A percentile compares a stretch with the other conserved stretches of the same genome.
Evolutionary conservation across 1,140 invertebrate species (phyloP).

Genomic region (Diachasmimorpha longicaudata): DNA sequence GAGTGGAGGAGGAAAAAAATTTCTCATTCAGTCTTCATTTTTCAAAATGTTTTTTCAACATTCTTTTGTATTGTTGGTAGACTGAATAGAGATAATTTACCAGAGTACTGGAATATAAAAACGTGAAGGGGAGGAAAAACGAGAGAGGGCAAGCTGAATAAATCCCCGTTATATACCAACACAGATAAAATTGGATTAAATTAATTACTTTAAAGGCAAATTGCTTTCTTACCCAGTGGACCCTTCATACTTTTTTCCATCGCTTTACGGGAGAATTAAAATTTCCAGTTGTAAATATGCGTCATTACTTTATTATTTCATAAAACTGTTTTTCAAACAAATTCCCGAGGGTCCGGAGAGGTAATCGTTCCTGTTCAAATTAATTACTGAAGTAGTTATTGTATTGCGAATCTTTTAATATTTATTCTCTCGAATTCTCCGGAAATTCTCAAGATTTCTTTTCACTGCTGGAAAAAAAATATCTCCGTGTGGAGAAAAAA

Average conservation of each 20-base stretch:
- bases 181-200: conserved; percentile 22
- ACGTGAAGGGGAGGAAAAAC: background rate
- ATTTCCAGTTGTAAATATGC: conserved; percentile 1
- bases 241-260: background rate
- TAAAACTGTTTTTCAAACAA: background rate
- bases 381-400: too few species aligned
- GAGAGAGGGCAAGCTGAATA: background rate
- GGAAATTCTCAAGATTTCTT: too few species aligned
- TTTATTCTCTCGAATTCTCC: too few species aligned
- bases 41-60: background rate
- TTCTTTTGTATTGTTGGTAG: background rate
- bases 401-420: too few species aligned
- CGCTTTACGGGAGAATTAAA: conserved; percentile 14
- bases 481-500: too few species aligned
- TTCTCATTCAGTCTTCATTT: background rate
- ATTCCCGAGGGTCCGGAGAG: background rate
- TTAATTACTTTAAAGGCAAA: conserved; percentile 24
- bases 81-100: conserved; percentile 4
- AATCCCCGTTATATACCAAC: conserved; percentile 7
- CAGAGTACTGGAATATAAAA: background rate
- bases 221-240: conserved; percentile 9
- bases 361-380: background rate
- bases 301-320: background rate
- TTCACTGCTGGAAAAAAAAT: too few species aligned
- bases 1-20: background rate